phyloP scores from a whole-genome alignment of 1,140 invertebrate genomes.

The Trichonephila inaurata region DNA sequence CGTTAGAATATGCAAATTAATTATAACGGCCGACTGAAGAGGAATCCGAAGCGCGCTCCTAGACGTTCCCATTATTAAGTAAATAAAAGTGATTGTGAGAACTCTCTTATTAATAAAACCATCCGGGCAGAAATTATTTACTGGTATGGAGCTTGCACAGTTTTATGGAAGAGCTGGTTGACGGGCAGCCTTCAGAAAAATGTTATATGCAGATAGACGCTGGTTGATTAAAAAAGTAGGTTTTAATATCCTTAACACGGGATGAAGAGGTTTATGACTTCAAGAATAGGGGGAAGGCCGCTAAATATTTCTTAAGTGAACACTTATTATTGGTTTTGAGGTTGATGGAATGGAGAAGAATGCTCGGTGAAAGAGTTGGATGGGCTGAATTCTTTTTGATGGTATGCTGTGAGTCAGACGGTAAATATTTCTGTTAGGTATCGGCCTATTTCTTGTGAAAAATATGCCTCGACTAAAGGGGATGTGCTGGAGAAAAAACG shows the following conservation, averaged over 20 bases:
- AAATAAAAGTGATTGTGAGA: conserved; percentile 49
- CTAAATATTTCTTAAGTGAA: conserved; percentile 22
- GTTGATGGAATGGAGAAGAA: neutral
- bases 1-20: conserved; percentile 39
- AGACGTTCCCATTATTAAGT: conserved; percentile 32
- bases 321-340: neutral
- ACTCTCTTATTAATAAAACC: conserved; percentile 47
- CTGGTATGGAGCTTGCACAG: conserved; percentile 5
- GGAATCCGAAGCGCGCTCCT: neutral
- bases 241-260: conserved; percentile 14
- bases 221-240: neutral
- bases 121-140: conserved; percentile 44
- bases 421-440: neutral
- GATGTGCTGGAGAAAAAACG: neutral
- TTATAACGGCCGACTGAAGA: conserved; percentile 23
- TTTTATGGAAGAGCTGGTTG: neutral
- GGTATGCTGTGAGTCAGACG: neutral
- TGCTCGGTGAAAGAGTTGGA: neutral
- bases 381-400: neutral
- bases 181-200: neutral
- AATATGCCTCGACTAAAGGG: no score
- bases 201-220: neutral
- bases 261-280: conserved; percentile 10
- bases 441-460: no score
- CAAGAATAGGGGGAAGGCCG: neutral